phyloP scores from a whole-genome alignment of 2,797 vertebrate genomes.

The Mormyrus hasselquistii region DNA sequence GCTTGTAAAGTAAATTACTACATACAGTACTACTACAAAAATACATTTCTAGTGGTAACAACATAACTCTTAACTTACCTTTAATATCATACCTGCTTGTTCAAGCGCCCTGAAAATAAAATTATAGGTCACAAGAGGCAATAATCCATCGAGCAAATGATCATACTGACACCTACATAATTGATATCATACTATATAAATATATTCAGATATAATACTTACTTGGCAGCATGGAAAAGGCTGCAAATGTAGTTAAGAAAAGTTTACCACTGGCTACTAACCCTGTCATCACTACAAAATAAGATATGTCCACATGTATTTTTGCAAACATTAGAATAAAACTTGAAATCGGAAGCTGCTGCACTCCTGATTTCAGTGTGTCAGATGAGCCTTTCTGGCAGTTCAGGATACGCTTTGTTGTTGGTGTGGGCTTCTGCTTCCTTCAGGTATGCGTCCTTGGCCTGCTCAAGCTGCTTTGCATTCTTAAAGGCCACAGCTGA shows the following conservation, averaged over 20 bases:
- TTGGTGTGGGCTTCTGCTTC: constrained; percentile 75
- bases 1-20: background rate
- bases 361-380: background rate
- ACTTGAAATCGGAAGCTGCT: background rate
- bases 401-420: constrained; percentile 77
- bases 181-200: background rate
- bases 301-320: background rate
- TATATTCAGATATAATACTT: constrained; percentile 50
- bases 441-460: constrained; percentile 74
- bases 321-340: background rate
- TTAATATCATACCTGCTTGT: constrained; percentile 84
- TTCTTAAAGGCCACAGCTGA: constrained; percentile 84
- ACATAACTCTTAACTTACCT: constrained; percentile 57
- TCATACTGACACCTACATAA: background rate
- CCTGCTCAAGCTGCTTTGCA: constrained; percentile 79
- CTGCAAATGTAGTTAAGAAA: constrained; percentile 44
- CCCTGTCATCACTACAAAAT: background rate
- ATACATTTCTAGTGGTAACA: background rate
- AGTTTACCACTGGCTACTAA: background rate
- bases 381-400: background rate
- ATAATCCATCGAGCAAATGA: background rate
- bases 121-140: background rate
- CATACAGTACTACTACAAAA: background rate
- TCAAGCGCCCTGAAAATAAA: constrained; percentile 69
- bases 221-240: constrained; percentile 84